Percentiles rank a stretch among this genome's conserved stretches.
Conservation (phyloP, 2,797 vertebrate species). For the Peromyscus aztecus region DNA sequence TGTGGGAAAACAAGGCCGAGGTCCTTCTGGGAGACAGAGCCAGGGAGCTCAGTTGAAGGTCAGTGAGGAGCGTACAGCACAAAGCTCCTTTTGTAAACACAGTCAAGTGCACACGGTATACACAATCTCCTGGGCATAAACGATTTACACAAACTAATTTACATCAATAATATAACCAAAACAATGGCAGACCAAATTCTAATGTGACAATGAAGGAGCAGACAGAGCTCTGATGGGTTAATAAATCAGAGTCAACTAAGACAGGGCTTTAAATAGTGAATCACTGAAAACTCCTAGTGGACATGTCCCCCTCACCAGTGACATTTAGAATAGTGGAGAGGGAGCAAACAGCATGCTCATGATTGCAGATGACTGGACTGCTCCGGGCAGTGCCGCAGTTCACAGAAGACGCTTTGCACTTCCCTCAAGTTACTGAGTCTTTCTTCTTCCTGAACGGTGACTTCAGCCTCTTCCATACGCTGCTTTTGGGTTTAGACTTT, state of each 20-base stretch:
- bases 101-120: not conserved
- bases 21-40: not conserved
- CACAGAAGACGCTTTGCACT: not conserved
- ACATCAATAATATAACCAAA: conserved; percentile 56
- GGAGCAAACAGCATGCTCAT: conserved; percentile 22
- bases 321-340: conserved; percentile 26
- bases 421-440: conserved; percentile 90
- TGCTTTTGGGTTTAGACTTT: conserved; percentile 89
- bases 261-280: conserved; percentile 69
- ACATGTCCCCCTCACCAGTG: conserved; percentile 15
- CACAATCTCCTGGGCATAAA: not conserved
- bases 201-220: conserved; percentile 64
- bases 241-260: conserved; percentile 62
- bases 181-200: conserved; percentile 54
- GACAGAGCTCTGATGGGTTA: conserved; percentile 54
- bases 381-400: conserved; percentile 63
- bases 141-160: conserved; percentile 20
- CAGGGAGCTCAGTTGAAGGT: conserved; percentile 27
- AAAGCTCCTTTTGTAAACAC: not conserved
- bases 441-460: conserved; percentile 92
- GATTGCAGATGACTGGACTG: not conserved
- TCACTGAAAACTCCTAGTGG: conserved; percentile 32
- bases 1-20: not conserved
- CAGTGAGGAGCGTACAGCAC: not conserved
- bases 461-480: conserved; percentile 91